Evolutionary conservation across 1,140 invertebrate species (phyloP), one percentile per base, ranked within the genome.

Genomic region (Drosophila arizonae): DNA sequence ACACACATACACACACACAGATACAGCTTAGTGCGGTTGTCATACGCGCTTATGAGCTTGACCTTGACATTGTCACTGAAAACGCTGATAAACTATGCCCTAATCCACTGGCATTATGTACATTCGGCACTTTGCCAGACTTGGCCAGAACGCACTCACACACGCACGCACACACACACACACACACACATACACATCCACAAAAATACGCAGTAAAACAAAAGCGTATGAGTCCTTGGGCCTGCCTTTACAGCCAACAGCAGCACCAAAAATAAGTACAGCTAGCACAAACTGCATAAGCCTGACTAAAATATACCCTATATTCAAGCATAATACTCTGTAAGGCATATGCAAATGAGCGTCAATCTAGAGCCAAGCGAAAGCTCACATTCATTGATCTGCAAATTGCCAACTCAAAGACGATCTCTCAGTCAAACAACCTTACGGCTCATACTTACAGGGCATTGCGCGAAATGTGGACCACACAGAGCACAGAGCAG

Each of bases 71-170:
- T 86, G 82, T 72, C 82, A 81, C 68, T 87, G 78, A 67, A 81
- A 82, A 74, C 76, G 78, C 82, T 81, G 82, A 87, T 87, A 87
- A 87, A 87, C 82, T 87, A 87, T 81, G 82, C 72, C 76, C 72
- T 87, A 87, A 87, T 87, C 82, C 82, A 87, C 72, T 87, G 76
- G 82, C 84, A 81, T 87, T 87, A 87, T 87, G 82, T 87, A 87
- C 82, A 86, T 86, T 86, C 75, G 76, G 57, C 72, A 78, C 76
- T 78, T 78, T 77, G 56, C 56, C 60, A 67, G 76, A 72, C 72
- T 39, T 39, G 69, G 71, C 71, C 72, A 82, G 72, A 64, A 76
- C 70, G 70, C 63, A 77, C 24, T 50, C 60, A 43, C 61, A 48
- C 24, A 41, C 26, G 43, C 33, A 17, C 46, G 55, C 15, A 60